Evolutionary conservation across 2,888 invertebrate species (phyloP), one percentile per base, ranked within the genome.

Genomic region (Leistus spinibarbis): DNA sequence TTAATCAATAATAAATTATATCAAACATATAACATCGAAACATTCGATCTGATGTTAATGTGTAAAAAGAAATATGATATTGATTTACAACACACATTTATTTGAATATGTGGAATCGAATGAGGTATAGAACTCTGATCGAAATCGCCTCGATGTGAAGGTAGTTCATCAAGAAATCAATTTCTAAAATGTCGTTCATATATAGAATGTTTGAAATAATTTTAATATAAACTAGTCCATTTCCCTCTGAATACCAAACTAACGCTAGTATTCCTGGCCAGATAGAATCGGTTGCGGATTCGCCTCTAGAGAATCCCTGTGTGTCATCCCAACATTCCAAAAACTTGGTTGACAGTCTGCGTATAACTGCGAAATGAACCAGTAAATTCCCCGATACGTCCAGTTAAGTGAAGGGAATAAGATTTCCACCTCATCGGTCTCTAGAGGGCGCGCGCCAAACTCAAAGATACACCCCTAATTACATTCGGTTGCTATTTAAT

Each of bases 331-430:
- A 20, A 19, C 60, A 60, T 60, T 60, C 19, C 13, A 16, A 54
- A 54, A 16, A 54, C 54, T 60, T 7, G 7, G 19, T 5, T 40
- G 40, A 40, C 60, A 60, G 60, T 16, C n/a, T 19, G 78, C 78
- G 79, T 79, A 80, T 79, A 76, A 80, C 79, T 81, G 83, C 82
- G 82, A 82, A 83, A 83, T 82, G 82, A 80, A 79, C 81, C 81
- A 80, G 81, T 80, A 83, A 83, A 83, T 83, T 82, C 40, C 81
- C 79, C 77, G 80, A 79, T 80, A 81, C 80, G 80, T 79, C 80
- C 78, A 79, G 80, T 77, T 78, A 79, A 79, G 80, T 79, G 79
- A 74, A 76, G 82, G 82, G 82, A 82, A 82, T 82, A 81, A 79
- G 79, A 79, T 77, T 78, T 76, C 78, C 74, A 69, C 70, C 69